phyloP scores from a whole-genome alignment of 2,888 invertebrate genomes.

The Luperina testacea region DNA sequence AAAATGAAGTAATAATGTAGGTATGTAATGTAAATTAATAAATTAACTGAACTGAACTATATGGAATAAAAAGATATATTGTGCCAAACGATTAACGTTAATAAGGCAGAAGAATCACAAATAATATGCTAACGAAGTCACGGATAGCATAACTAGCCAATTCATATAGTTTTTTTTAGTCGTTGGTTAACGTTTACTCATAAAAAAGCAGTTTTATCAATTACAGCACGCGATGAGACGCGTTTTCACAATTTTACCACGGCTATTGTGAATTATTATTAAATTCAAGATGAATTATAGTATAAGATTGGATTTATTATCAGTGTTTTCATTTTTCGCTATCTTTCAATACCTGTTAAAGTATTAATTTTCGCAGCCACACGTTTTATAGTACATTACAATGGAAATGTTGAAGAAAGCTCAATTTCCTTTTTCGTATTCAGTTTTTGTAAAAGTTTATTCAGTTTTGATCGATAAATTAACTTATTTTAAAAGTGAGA shows the following conservation, averaged over 20 bases:
- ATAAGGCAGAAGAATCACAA: not conserved
- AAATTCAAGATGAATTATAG: constrained; percentile 22
- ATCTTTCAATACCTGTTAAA: constrained; percentile 11
- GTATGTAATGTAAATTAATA: too few species aligned
- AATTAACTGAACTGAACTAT: too few species aligned
- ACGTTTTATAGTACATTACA: not conserved
- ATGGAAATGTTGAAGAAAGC: constrained; percentile 21
- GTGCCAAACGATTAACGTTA: not conserved
- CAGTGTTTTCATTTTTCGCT: constrained; percentile 22
- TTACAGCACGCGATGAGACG: constrained; percentile 8
- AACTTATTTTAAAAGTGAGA: constrained; percentile 9
- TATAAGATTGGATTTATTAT: constrained; percentile 31
- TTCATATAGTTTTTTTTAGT: not conserved
- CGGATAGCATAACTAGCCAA: not conserved
- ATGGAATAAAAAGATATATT: not conserved
- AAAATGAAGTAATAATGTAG: too few species aligned
- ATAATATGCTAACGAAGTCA: not conserved
- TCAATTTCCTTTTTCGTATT: constrained; percentile 9
- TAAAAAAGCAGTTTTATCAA: constrained; percentile 21
- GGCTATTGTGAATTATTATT: constrained; percentile 22
- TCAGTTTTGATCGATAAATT: constrained; percentile 20
- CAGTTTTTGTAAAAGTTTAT: constrained; percentile 11
- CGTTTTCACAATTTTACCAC: constrained; percentile 27
- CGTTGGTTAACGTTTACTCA: not conserved
- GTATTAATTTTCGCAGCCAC: not conserved